Conservation (phyloP, 2,797 vertebrate genomes). For the Dipus sagitta region DNA sequence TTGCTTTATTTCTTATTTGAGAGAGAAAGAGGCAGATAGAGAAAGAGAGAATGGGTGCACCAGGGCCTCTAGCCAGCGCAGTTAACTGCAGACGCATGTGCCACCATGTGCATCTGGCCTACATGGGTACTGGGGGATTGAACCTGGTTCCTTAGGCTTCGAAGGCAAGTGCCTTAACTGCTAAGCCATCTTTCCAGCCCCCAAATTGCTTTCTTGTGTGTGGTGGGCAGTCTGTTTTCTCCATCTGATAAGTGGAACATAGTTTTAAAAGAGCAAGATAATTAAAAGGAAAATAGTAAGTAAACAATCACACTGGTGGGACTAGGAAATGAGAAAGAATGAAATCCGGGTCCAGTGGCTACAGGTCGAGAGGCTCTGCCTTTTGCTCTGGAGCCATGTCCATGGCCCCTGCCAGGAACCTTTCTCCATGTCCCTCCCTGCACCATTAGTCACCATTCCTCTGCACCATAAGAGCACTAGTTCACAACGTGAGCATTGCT, state of each 20-base stretch:
- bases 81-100: too few species aligned
- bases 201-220: neutral
- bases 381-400: neutral
- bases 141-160: too few species aligned
- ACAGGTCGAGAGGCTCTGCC: neutral
- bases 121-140: too few species aligned
- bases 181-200: too few species aligned
- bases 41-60: too few species aligned
- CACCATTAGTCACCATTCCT: neutral
- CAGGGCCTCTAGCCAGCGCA: too few species aligned
- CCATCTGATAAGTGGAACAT: neutral
- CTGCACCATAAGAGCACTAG: too few species aligned
- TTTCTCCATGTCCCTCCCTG: neutral
- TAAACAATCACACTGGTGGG: neutral
- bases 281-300: conserved; percentile 16
- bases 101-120: too few species aligned
- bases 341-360: neutral
- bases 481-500: neutral
- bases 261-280: neutral
- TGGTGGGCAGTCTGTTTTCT: neutral
- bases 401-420: rapidly evolving
- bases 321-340: neutral
- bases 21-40: too few species aligned
- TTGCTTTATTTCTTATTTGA: too few species aligned
- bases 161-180: too few species aligned